phyloP scores from a whole-genome alignment of 2,888 invertebrate genomes.

The Cryptosula pallasiana region DNA sequence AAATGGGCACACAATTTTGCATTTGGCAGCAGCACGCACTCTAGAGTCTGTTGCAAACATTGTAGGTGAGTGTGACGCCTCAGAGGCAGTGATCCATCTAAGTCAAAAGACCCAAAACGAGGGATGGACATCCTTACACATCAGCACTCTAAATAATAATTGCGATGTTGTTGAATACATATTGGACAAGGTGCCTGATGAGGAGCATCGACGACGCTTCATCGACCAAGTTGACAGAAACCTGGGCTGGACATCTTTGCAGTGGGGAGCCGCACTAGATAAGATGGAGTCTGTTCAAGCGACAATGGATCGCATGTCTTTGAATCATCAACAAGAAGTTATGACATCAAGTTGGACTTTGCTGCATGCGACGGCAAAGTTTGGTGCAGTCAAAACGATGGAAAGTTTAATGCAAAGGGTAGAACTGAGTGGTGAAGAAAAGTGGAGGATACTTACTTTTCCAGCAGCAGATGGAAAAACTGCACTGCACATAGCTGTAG shows the following conservation, averaged over 20 bases:
- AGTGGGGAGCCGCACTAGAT: not conserved
- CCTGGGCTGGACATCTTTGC: not conserved
- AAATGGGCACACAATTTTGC: not conserved
- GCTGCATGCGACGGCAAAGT: not conserved
- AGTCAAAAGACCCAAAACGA: not conserved
- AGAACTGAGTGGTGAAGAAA: not conserved
- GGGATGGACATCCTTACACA: not conserved
- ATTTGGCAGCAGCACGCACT: not conserved
- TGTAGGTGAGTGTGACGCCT: not conserved
- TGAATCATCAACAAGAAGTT: not conserved
- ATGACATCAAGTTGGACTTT: not conserved
- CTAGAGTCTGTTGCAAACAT: not conserved
- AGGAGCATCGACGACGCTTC: not conserved
- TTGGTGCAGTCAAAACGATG: not conserved
- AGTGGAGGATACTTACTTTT: not conserved
- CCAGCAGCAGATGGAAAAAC: not conserved
- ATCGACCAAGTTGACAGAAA: not conserved
- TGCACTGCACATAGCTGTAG: constrained; percentile 4
- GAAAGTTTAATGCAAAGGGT: not conserved
- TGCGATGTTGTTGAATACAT: not conserved
- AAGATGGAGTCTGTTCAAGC: not conserved
- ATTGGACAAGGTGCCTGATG: not conserved
- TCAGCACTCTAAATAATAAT: not conserved
- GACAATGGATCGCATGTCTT: not conserved
- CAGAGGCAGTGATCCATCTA: not conserved